Base-by-base conservation (phyloP, 1,140 invertebrate species). In the Aphidius ervi region DNA sequence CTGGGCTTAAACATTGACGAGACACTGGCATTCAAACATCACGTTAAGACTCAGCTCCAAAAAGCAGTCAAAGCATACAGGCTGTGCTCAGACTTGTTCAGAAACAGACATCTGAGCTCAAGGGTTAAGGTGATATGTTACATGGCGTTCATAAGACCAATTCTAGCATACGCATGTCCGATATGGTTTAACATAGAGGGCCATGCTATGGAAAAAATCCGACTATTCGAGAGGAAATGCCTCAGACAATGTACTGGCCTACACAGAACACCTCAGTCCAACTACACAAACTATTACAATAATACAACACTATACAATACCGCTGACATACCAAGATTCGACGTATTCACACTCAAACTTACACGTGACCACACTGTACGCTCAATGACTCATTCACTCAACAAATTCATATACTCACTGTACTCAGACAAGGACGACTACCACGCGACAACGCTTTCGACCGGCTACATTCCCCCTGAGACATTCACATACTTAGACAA, bases 301-400 rank as follows among this genome's bases (percentile, higher is more conserved):
- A 66, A 64, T 20, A 54, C 59, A 56, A 42, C n/a, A 41, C 41
- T 68, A 3, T 63, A 66, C 46, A 54, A 68, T 37, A 31, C 37
- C n/a, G 67, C 67, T 1, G 56, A 68, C 23, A 65, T 66, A 3
- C 45, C 59, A 1, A 61, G 67, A 59, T 58, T 68, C 4, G 65
- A 68, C 50, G 39, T 4, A 10, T 62, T 66, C 50, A 62, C 60
- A 40, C 10, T 68, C 9, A 65, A 65, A 49, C 31, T 65, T n/a
- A 61, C 43, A 5, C 62, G 63, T 53, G 53, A 66, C 37, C 58
- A 59, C 23, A 54, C 39, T 23, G 39, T 39, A 1, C 42, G 61
- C 48, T 48, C 54, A 50, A 6, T 20, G 20, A 63, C 59, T 57
- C 57, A 42, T 5, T n/a, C 40, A 16, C 49, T 59, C 5, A 62